These are phyloP conservation scores for Caranx melampygus DNA, from an alignment of 2,113 vertebrate species.

Conservation along the genomic window DNA sequence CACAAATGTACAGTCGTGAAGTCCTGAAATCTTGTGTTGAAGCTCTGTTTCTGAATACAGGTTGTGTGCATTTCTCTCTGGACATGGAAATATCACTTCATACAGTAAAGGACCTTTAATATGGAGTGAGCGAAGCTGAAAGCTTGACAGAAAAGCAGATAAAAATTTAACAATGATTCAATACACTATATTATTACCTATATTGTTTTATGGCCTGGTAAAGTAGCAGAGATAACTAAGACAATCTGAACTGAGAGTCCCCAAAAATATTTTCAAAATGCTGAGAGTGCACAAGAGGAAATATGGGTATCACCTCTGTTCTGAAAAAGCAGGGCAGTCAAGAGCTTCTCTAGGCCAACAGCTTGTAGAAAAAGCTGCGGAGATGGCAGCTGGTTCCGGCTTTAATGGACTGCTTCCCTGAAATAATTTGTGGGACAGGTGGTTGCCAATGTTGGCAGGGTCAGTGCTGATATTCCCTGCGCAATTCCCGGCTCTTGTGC, in stretches of 20 bases:
- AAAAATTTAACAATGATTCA: neutral
- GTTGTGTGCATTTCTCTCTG: no score
- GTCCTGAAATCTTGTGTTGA: no score
- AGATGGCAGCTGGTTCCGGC: slow-evolving; percentile 62
- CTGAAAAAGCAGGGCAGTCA: slow-evolving; percentile 1
- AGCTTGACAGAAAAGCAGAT: neutral
- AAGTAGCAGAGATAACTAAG: neutral
- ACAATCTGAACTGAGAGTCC: neutral
- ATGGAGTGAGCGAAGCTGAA: neutral
- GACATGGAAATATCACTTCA: no score
- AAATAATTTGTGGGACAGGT: slow-evolving; percentile 62
- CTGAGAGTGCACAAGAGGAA: neutral
- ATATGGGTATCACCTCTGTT: neutral
- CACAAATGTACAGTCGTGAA: no score
- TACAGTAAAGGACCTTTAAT: neutral
- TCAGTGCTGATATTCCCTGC: slow-evolving; percentile 30
- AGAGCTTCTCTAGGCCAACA: slow-evolving; percentile 38
- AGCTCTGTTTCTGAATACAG: no score
- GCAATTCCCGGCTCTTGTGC: slow-evolving; percentile 42
- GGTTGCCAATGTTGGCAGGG: slow-evolving; percentile 56
- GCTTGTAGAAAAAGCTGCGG: slow-evolving; percentile 33
- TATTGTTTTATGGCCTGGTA: neutral
- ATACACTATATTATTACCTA: neutral
- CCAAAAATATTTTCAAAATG: neutral
- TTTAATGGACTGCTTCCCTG: slow-evolving; percentile 66